Percentiles rank a stretch among this genome's conserved stretches.
Evolutionary conservation across 2,797 vertebrate species (phyloP).

Genomic region (Myioborus melanocephalus): DNA sequence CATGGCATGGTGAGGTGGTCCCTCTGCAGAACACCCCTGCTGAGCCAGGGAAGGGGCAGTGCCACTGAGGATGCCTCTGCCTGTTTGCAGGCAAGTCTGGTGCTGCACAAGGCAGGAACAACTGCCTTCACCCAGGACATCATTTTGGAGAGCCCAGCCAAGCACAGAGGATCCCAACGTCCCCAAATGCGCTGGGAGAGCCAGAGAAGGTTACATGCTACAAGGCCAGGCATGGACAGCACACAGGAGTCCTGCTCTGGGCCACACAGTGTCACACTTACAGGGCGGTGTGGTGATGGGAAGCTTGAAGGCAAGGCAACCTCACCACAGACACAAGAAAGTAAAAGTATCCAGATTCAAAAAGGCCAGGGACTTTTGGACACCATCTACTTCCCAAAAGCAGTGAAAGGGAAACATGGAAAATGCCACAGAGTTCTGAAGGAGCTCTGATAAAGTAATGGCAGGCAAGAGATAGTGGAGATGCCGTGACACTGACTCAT

Average conservation of each 20-base stretch:
- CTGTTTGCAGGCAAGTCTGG: neutral
- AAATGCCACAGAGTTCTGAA: neutral
- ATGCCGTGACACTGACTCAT: neutral
- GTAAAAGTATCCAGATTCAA: neutral
- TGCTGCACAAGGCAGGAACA: neutral
- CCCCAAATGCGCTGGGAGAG: neutral
- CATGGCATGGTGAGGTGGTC: fast-evolving
- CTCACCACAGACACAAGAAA: neutral
- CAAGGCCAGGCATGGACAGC: neutral
- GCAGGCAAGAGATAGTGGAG: fast-evolving
- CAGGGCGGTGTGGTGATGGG: neutral
- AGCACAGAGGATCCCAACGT: neutral
- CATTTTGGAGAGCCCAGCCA: neutral
- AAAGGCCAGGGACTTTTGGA: neutral
- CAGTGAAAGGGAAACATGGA: neutral
- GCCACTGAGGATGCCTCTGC: neutral
- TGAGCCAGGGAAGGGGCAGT: neutral
- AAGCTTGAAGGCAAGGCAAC: neutral
- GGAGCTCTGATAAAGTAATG: neutral
- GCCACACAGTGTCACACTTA: neutral
- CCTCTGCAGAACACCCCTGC: neutral
- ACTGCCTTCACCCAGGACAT: neutral
- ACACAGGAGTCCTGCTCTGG: neutral
- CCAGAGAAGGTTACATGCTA: neutral
- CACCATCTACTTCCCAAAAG: neutral